A percentile compares a stretch with the other conserved stretches of the same genome.
Conservation (phyloP, 2,797 vertebrate genomes). For the Acanthurus leucopareius region DNA sequence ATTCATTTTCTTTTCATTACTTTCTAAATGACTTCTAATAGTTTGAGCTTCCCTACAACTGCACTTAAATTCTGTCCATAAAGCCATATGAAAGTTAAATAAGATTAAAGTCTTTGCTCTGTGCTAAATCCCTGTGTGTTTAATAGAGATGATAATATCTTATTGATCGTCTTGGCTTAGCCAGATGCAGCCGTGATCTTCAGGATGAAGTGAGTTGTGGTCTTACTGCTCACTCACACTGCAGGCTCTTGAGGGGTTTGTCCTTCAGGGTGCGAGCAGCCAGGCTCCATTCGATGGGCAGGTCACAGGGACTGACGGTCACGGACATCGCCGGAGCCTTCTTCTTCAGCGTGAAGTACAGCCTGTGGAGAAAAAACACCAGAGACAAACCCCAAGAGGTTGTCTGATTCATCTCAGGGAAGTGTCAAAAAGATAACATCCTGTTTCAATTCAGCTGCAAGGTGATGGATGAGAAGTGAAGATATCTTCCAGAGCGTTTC, state of each 20-base stretch:
- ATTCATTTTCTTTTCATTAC: not conserved
- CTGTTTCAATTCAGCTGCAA: conserved; percentile 54
- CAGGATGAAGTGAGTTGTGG: conserved; percentile 8
- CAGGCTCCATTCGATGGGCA: conserved; percentile 89
- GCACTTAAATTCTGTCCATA: not conserved
- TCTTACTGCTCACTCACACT: conserved; percentile 83
- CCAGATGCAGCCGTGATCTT: conserved; percentile 22
- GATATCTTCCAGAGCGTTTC: conserved; percentile 33
- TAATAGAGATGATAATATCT: conserved; percentile 29
- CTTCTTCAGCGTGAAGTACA: conserved; percentile 90
- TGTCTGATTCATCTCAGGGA: conserved; percentile 37
- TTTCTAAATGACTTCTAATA: not conserved
- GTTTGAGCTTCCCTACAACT: not conserved
- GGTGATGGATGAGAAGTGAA: conserved; percentile 55
- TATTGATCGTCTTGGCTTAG: conserved; percentile 40
- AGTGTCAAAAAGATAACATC: conserved; percentile 62
- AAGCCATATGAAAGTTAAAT: not conserved
- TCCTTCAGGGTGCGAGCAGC: conserved; percentile 83
- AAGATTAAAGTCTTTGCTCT: conserved; percentile 41
- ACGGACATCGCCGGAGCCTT: conserved; percentile 84
- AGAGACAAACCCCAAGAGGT: conserved; percentile 33
- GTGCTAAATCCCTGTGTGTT: conserved; percentile 22
- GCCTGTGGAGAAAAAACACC: conserved; percentile 75
- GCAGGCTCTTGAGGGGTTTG: conserved; percentile 81
- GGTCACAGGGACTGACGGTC: conserved; percentile 91